Percentiles rank a stretch among this genome's conserved stretches.
Conservation (phyloP, 2,113 vertebrate species). For the Emydocephalus ijimae region DNA sequence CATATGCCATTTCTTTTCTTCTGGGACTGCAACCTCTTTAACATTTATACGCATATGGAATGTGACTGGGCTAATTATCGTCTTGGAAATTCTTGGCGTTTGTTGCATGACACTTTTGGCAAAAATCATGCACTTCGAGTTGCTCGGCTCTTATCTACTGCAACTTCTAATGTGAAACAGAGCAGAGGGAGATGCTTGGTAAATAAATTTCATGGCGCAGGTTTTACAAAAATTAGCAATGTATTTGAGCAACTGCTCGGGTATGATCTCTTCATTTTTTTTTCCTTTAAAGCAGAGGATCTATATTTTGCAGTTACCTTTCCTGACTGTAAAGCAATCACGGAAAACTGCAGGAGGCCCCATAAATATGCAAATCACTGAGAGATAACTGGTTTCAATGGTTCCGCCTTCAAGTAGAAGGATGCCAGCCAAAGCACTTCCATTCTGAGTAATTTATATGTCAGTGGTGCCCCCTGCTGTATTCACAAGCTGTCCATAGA, state of each 20-base stretch:
- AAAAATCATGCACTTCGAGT: slow-evolving; percentile 8
- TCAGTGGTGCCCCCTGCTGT: slow-evolving; percentile 71
- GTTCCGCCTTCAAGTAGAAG: slow-evolving; percentile 70
- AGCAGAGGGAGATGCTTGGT: slow-evolving; percentile 38
- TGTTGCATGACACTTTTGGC: slow-evolving; percentile 36
- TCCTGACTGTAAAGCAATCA: slow-evolving; percentile 78
- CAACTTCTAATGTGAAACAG: slow-evolving; percentile 56
- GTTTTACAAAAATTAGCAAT: slow-evolving; percentile 55
- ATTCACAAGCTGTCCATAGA: slow-evolving; percentile 62
- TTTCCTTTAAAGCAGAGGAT: slow-evolving; percentile 47
- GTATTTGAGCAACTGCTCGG: slow-evolving; percentile 49
- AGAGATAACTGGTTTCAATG: slow-evolving; percentile 76
- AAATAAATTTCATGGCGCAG: slow-evolving; percentile 51
- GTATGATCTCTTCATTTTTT: slow-evolving; percentile 55
- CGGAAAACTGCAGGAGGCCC: slow-evolving; percentile 76
- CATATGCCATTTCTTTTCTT: slow-evolving; percentile 51
- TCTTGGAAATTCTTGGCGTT: slow-evolving; percentile 38
- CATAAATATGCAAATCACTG: slow-evolving; percentile 79
- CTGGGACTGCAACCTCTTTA: slow-evolving; percentile 54
- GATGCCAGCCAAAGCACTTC: slow-evolving; percentile 39
- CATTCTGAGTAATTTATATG: slow-evolving; percentile 64
- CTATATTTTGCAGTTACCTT: slow-evolving; percentile 74
- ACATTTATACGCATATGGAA: slow-evolving; percentile 38
- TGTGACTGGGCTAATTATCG: slow-evolving; percentile 55
- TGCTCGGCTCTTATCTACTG: neutral